Percentiles rank a stretch among this genome's conserved stretches.
Evolutionary conservation across 2,888 invertebrate genomes (phyloP).

Genomic region (Chirona hameri): DNA sequence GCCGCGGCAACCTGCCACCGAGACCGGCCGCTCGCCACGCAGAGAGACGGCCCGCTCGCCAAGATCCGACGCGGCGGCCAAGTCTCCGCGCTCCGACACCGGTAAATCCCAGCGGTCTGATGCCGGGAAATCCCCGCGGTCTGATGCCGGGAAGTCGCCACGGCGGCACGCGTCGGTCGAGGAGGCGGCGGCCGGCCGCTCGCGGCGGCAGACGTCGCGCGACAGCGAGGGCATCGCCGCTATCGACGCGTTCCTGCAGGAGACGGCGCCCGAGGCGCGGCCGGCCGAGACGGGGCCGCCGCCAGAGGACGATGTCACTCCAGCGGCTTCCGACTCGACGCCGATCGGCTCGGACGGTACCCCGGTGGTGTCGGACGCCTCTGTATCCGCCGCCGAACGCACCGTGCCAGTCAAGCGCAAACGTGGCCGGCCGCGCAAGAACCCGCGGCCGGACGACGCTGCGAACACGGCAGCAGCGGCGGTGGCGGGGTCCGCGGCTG

Average conservation of each 20-base stretch:
- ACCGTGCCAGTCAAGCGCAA: conserved; percentile 9
- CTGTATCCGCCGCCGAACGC: not conserved
- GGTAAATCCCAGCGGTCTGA: not conserved
- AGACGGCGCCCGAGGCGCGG: not conserved
- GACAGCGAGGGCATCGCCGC: conserved; percentile 26
- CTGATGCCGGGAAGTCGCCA: not conserved
- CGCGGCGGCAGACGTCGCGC: not conserved
- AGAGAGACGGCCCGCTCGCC: not conserved
- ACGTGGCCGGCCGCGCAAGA: conserved; percentile 6
- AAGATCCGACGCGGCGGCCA: not conserved
- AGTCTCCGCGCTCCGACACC: not conserved
- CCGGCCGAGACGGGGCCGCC: not conserved
- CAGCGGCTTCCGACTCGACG: not conserved
- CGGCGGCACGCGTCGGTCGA: not conserved
- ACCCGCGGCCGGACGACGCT: not conserved
- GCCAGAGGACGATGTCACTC: not conserved
- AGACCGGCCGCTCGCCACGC: conserved; percentile 1
- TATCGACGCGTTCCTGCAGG: conserved; percentile 9
- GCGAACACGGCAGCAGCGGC: too few relatives aligned
- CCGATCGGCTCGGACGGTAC: not conserved
- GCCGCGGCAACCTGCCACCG: not conserved
- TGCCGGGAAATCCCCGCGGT: not conserved
- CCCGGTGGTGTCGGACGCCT: not conserved
- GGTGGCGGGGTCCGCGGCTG: not conserved
- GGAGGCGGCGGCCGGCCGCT: not conserved